Evolutionary conservation across 2,888 invertebrate species (phyloP), one percentile per base, ranked within the genome.

Genomic region (Tinea semifulvella): DNA sequence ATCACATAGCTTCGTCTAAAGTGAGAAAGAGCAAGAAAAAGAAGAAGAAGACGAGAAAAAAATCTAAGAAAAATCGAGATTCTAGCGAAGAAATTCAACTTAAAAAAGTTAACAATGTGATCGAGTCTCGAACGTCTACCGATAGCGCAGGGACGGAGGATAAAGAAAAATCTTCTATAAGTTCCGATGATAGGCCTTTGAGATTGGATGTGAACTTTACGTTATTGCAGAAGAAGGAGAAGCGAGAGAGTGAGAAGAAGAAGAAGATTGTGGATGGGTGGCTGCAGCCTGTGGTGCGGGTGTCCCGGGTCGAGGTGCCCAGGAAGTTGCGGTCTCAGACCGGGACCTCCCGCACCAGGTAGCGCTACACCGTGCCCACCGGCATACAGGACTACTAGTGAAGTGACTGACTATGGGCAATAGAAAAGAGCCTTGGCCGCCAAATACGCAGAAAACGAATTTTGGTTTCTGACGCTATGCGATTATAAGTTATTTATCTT

Each of bases 201-300:
- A 46, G 4, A 49, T 46, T 1, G 48, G 51, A 16, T 16, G 27
- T 7, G 20, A 49, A 46, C 28, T 49, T 7, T 45, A n/a, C 17
- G 7, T 8, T 38, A n/a, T 8, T 5, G 11, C 64, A 68, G 2
- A 67, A 65, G 22, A 56, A 56, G n/a, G 71, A 70, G 2, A 71
- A 69, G 3, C 60, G 53, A 22, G 55, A 54, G 14, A 68, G 69
- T 46, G 14, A 26, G 7, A 31, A 27, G 47, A 31, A 19, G 11
- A 43, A 20, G 11, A 36, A 25, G 20, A 20, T 27, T 16, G 43
- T 14, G 27, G 19, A 17, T 18, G 43, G 18, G 22, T 83, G 84
- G 58, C 75, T 85, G 58, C 87, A 88, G 61, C 88, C 88, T 0
- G 85, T 86, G 48, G 88, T 89, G 53, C 76, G 86, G 8, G 87